phyloP scores from a whole-genome alignment of 64 coral and sea anemone species.

The Catalaphyllia jardinei region DNA sequence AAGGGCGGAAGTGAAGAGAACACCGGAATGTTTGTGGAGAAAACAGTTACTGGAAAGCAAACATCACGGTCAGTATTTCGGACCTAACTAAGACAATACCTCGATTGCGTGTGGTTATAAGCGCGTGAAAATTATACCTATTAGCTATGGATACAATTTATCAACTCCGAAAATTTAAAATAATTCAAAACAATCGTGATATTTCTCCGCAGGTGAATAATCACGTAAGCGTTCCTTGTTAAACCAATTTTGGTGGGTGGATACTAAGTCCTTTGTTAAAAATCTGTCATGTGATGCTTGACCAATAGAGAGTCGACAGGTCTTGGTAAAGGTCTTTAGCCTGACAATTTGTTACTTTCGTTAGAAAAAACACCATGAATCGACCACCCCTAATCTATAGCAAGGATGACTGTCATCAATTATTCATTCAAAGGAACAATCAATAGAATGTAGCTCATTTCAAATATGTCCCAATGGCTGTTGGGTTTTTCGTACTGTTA shows the following conservation, averaged over 20 bases:
- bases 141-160: neutral
- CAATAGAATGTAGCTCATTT: conserved; percentile 48
- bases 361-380: conserved; percentile 32
- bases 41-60: neutral
- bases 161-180: neutral
- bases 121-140: neutral
- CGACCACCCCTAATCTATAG: conserved; percentile 35
- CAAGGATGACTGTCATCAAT: neutral
- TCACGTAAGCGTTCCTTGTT: neutral
- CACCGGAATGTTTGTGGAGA: neutral
- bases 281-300: neutral
- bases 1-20: neutral
- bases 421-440: conserved; percentile 27
- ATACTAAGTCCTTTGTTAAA: conserved; percentile 10
- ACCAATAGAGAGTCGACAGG: conserved; percentile 35
- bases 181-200: neutral
- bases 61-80: neutral
- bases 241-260: neutral
- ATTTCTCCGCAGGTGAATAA: neutral
- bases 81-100: neutral
- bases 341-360: conserved; percentile 41
- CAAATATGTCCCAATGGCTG: conserved; percentile 49
- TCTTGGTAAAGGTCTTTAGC: neutral
- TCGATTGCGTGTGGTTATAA: neutral
- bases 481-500: neutral